Base-by-base conservation (phyloP, 30 jellyfish, hydroid and myxozoan genomes). In the Aurelia sp. region DNA sequence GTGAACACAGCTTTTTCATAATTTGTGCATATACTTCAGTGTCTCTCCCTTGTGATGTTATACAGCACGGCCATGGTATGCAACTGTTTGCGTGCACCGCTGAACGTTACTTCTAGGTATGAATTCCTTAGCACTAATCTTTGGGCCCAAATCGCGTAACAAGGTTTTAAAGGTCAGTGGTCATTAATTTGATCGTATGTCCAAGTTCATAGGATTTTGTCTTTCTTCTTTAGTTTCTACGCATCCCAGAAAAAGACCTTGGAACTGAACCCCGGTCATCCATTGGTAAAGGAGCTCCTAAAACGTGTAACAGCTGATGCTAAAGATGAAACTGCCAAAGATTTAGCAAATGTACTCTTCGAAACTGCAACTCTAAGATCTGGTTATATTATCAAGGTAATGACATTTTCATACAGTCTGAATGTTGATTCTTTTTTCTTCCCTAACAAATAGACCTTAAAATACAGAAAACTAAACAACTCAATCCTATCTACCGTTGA, bases 341-440 rank as follows among this genome's bases (percentile, higher is more conserved):
- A 95, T 86, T 58, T 95, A 58, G 98, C 97, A 18, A 81, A 89
- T 18, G 99, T 95, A 15, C 90, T 95, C 81, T 95, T 85, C 64
- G 99, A 95, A 78, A 95, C 99, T 48, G 99, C 99, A 27, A 90
- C 99, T 4, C 76, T 95, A 20, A 53, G 99, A 74, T 95, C 99
- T 67, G 99, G 99, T 4, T 95, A 72, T 71, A 85, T 67, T 59
- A 67, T 95, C 53, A 89, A 95, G 96, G 97, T 88, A 72, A n/a
- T 62, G 62, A 52, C 66, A 13, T 5, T 44, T 44, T 10, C 16
- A 9, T 44, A 44, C 9, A 44, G 44, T 62, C 8, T 33, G 18
- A 37, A 11, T 66, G 6, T 19, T 66, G 78, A 7, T 66, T 22
- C 52, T 13, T 5, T 18, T 17, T 13, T n/a, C n/a, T 64, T 12